These are phyloP conservation scores for Rhegmatorhina hoffmannsi DNA, from an alignment of 2,113 vertebrate genomes.

Conservation along the genomic window DNA sequence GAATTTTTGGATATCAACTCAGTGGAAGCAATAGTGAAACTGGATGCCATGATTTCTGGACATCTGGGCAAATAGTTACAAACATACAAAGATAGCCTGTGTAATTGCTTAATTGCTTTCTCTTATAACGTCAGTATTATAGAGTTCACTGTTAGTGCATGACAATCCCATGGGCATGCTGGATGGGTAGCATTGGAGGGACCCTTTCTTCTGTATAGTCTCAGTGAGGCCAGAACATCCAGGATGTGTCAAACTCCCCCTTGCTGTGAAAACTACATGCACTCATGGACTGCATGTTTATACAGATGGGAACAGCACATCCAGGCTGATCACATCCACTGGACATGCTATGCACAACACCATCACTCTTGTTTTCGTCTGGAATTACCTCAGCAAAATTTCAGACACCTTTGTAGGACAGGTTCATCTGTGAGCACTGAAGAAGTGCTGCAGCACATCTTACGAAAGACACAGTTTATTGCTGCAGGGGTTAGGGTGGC, in stretches of 20 bases:
- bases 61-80: not conserved
- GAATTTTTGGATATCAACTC: not conserved
- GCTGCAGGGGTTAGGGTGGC: not conserved
- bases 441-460: fast-evolving
- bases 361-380: not conserved
- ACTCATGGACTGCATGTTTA: fast-evolving
- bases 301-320: fast-evolving
- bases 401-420: not conserved
- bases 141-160: not conserved
- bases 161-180: fast-evolving
- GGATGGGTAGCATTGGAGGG: not conserved
- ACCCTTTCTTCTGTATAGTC: not conserved
- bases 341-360: fast-evolving
- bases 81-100: not conserved
- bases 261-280: not conserved
- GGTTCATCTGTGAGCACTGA: not conserved
- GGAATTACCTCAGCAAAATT: not conserved
- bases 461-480: not conserved
- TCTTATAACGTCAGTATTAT: not conserved
- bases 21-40: not conserved
- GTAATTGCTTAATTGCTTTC: not conserved
- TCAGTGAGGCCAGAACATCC: not conserved
- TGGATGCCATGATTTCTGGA: not conserved
- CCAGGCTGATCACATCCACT: not conserved
- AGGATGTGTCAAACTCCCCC: not conserved